These are phyloP conservation scores for Steinernema khuongi DNA, from an alignment of 1,140 invertebrate genomes.

Conservation along the genomic window DNA sequence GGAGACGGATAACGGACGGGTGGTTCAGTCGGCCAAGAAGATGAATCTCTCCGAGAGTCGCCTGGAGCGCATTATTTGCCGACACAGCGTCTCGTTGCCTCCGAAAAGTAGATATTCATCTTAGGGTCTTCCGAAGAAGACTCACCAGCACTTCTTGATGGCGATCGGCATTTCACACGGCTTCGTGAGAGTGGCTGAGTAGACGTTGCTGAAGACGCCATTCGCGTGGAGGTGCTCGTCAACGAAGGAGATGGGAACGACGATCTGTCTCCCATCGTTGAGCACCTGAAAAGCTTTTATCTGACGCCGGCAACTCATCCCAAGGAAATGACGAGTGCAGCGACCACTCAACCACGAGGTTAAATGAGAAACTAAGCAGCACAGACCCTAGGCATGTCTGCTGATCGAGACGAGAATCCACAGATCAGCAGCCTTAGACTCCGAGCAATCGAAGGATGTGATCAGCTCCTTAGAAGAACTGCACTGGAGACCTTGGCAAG, in stretches of 20 bases:
- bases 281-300: neutral
- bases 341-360: too few relatives aligned
- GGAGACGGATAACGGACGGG: conserved; percentile 21
- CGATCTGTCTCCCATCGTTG: neutral
- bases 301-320: neutral
- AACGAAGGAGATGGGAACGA: neutral
- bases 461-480: too few relatives aligned
- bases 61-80: neutral
- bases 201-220: conserved; percentile 30
- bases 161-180: conserved; percentile 17
- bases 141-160: conserved; percentile 34
- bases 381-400: too few relatives aligned
- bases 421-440: too few relatives aligned
- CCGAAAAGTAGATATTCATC: neutral
- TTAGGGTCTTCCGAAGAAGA: neutral
- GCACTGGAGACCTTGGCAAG: too few relatives aligned
- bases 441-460: too few relatives aligned
- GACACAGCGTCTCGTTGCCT: conserved; percentile 18
- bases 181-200: conserved; percentile 17
- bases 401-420: too few relatives aligned
- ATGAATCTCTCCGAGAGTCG: neutral
- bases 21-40: conserved; percentile 25
- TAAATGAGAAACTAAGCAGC: too few relatives aligned
- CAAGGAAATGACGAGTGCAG: too few relatives aligned
- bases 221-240: neutral